These are phyloP conservation scores for Saccostrea glomerata DNA, from an alignment of 1,140 invertebrate genomes.

Conservation along the genomic window DNA sequence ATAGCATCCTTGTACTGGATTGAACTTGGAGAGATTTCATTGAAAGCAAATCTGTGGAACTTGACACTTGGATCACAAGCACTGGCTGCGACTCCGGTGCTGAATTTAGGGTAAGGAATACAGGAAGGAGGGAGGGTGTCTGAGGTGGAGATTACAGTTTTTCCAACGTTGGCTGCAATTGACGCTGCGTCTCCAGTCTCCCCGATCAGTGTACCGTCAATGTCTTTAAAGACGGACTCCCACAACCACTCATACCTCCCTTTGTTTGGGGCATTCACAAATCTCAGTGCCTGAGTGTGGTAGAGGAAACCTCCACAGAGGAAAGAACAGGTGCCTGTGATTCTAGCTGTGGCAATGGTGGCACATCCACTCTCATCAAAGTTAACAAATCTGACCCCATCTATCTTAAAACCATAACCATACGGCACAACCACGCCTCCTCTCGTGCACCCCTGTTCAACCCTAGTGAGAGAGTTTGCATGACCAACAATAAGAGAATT, in stretches of 20 bases:
- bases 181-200: constrained; percentile 13
- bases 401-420: constrained; percentile 50
- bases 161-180: constrained; percentile 35
- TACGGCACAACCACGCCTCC: constrained; percentile 70
- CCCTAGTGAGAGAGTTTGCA: constrained; percentile 37
- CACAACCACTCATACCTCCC: constrained; percentile 64
- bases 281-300: constrained; percentile 54
- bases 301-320: constrained; percentile 68
- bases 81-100: constrained; percentile 52
- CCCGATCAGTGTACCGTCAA: constrained; percentile 68
- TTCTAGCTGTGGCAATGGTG: constrained; percentile 60
- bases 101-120: constrained; percentile 42
- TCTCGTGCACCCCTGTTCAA: constrained; percentile 53
- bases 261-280: constrained; percentile 62
- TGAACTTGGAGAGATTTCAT: constrained; percentile 60
- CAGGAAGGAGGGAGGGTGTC: constrained; percentile 58
- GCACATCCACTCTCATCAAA: constrained; percentile 56
- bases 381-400: constrained; percentile 54
- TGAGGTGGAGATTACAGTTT: constrained; percentile 63
- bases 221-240: constrained; percentile 67
- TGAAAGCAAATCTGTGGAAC: constrained; percentile 69
- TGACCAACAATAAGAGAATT: constrained; percentile 64
- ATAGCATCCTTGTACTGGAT: constrained; percentile 60
- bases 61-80: constrained; percentile 58
- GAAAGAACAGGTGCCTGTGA: constrained; percentile 63